Base-by-base conservation (phyloP, 1,140 invertebrate genomes). In the Dendrolimus kikuchii region DNA sequence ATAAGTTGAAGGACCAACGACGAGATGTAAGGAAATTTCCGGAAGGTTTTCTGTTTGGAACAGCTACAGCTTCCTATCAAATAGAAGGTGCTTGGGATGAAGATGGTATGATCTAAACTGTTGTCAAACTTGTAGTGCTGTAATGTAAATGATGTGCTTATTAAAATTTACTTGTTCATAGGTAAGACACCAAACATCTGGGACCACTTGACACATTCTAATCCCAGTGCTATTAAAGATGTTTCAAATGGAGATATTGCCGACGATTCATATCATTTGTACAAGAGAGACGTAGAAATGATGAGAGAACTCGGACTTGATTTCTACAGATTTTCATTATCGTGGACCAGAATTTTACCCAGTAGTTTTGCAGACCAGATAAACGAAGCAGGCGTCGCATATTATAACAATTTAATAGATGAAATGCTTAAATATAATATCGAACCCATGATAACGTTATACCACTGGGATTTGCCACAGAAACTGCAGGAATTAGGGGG, bases 381-480 rank as follows among this genome's bases (percentile, higher is more conserved):
- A 7, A 92, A 90, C 64, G 69, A 81, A 38, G 70, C 83, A 7
- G 91, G 90, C 50, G 79, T 92, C 0, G 77, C 88, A 6, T 92
- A 91, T 51, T 92, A 92, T 60, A 90, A 90, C 57, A 86, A 87
- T 48, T 53, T 92, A 36, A 90, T 92, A 7, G 71, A 91, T 59
- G 89, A 88, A 49, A 67, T 92, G 5, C 53, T 82, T 9, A 77
- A 70, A 23, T 81, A 88, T 38, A 88, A 88, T 38, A 86, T 88
- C 6, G 83, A 83, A 4, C 90, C 90, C 4, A 88, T 90, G 77
- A 88, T 91, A 0, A 92, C 90, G 0, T 76, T 92, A 5, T 92
- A 91, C 66, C 90, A 92, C 57, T 92, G 90, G 90, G 91, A 92
- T 49, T 64, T 91, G 51, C 91, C 91, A 1, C 84, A 90, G 55